A percentile compares a stretch with the other conserved stretches of the same genome.
Conservation (phyloP, 1,140 invertebrate genomes). For the Drosophila insularis region DNA sequence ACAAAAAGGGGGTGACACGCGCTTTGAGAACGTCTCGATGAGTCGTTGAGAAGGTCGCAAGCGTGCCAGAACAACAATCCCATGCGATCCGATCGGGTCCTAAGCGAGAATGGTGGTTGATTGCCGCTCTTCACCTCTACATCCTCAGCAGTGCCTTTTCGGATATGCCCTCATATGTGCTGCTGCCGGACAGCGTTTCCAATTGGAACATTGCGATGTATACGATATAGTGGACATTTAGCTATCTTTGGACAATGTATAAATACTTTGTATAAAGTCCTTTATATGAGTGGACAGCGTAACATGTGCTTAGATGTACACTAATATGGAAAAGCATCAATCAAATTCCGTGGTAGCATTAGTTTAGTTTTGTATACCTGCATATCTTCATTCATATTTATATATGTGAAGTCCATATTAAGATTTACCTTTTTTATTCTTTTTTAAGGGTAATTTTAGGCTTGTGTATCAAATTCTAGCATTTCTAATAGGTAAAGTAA, state of each 20-base stretch:
- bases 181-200: conserved; percentile 45
- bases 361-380: too few relatives aligned
- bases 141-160: neutral
- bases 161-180: conserved; percentile 44
- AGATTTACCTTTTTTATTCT: too few relatives aligned
- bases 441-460: too few relatives aligned
- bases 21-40: conserved; percentile 29
- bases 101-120: conserved; percentile 44
- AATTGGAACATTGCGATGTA: conserved; percentile 37
- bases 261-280: conserved; percentile 27
- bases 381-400: too few relatives aligned
- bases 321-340: conserved; percentile 10
- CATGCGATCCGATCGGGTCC: conserved; percentile 13
- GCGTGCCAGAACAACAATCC: conserved; percentile 39
- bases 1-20: conserved; percentile 59
- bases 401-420: too few relatives aligned
- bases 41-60: conserved; percentile 37
- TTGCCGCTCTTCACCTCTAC: neutral
- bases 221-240: conserved; percentile 16
- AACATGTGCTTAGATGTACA: conserved; percentile 68
- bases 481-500: too few relatives aligned
- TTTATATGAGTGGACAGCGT: conserved; percentile 6
- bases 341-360: too few relatives aligned
- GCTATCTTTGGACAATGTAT: neutral
- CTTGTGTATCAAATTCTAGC: too few relatives aligned